phyloP scores from a whole-genome alignment of 2,888 invertebrate species.

The Patella ulyssiponensis region DNA sequence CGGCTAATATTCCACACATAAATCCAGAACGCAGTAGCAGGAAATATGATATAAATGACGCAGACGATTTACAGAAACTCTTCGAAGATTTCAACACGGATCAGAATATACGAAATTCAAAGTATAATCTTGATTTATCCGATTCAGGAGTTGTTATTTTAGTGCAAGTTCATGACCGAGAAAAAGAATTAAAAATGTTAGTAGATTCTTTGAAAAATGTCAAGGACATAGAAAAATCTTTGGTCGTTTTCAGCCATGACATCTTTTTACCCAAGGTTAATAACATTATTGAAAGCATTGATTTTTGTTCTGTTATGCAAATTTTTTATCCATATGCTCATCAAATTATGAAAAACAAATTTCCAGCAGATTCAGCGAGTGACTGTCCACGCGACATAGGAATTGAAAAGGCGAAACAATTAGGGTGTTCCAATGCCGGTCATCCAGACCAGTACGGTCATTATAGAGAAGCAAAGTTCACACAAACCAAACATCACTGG shows the following conservation, averaged over 20 bases:
- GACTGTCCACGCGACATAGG: slow-evolving; percentile 23
- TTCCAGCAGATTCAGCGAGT: slow-evolving; percentile 15
- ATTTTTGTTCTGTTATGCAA: slow-evolving; percentile 22
- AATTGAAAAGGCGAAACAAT: slow-evolving; percentile 2
- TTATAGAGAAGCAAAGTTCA: slow-evolving; percentile 20
- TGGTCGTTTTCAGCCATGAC: slow-evolving; percentile 26
- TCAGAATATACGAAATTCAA: no score
- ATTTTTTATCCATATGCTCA: slow-evolving; percentile 23
- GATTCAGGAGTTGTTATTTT: slow-evolving; percentile 17
- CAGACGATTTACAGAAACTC: no score
- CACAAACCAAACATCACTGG: slow-evolving; percentile 28
- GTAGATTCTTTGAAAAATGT: slow-evolving; percentile 21
- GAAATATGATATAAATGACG: no score
- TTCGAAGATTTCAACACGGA: no score
- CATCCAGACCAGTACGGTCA: slow-evolving; percentile 20
- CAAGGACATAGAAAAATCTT: slow-evolving; percentile 14
- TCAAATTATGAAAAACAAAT: slow-evolving; percentile 14
- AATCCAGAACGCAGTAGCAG: no score
- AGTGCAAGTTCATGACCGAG: slow-evolving; percentile 25
- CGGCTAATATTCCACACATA: no score
- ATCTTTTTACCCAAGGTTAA: background rate
- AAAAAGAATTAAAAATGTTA: slow-evolving; percentile 14
- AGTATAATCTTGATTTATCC: background rate
- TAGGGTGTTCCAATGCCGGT: slow-evolving; percentile 17
- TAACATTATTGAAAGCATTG: slow-evolving; percentile 12